Evolutionary conservation across 2,113 vertebrate species (phyloP).

Genomic region (Paedocypris sp.): DNA sequence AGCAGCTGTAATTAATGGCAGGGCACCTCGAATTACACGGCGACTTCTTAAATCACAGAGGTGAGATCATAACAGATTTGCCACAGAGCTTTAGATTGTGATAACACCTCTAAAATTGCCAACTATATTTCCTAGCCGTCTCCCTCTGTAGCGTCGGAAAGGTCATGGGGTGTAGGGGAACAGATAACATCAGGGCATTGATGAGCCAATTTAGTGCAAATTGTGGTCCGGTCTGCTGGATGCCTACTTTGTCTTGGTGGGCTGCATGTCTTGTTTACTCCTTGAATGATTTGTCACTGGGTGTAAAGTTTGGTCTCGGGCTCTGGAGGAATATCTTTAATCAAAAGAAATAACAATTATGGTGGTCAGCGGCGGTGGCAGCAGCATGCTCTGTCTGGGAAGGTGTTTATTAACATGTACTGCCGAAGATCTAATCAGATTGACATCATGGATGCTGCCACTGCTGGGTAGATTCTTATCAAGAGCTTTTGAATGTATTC

Average conservation of each 20-base stretch:
- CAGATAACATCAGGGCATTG: conserved; percentile 15
- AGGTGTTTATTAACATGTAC: not conserved
- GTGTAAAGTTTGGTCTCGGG: not conserved
- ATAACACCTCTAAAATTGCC: conserved; percentile 14
- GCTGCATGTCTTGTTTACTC: not conserved
- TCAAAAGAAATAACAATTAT: conserved; percentile 5
- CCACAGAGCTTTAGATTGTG: not conserved
- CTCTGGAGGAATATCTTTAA: not conserved
- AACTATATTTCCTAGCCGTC: not conserved
- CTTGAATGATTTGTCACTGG: conserved; percentile 4
- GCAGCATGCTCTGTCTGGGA: not conserved
- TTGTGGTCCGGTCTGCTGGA: not conserved
- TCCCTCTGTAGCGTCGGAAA: not conserved
- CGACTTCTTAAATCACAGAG: not conserved
- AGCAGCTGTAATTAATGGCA: not conserved
- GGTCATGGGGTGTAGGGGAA: not conserved
- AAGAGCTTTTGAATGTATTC: too few relatives aligned
- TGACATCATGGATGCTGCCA: too few relatives aligned
- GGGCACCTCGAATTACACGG: not conserved
- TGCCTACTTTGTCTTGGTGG: not conserved
- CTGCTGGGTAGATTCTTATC: too few relatives aligned
- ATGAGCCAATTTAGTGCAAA: conserved; percentile 10
- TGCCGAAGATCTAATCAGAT: too few relatives aligned
- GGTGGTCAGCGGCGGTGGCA: not conserved
- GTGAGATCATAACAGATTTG: not conserved